Evolutionary conservation across 2,113 vertebrate genomes (phyloP).

Genomic region (Rhineura floridana): DNA sequence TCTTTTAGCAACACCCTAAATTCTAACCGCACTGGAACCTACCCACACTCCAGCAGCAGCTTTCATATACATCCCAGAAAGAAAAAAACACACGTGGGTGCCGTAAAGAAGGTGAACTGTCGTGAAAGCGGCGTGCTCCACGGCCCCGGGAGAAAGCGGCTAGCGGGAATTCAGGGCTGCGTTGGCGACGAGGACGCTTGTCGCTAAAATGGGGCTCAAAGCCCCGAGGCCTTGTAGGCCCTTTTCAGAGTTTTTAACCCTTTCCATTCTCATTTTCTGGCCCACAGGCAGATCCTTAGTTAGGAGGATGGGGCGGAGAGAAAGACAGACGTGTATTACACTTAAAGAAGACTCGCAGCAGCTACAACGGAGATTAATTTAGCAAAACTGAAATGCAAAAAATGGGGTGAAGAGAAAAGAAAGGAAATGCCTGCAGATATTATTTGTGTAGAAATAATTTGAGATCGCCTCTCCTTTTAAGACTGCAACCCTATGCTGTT

Average conservation of each 20-base stretch:
- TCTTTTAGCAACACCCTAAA: not conserved
- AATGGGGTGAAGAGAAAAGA: too few relatives aligned
- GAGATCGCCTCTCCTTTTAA: too few relatives aligned
- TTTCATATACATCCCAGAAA: accelerated
- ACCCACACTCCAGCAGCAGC: not conserved
- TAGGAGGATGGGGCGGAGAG: not conserved
- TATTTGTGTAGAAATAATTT: not conserved
- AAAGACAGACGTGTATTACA: not conserved
- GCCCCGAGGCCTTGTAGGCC: not conserved
- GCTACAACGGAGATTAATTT: not conserved
- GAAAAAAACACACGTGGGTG: not conserved
- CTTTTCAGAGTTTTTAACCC: not conserved
- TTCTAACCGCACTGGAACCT: not conserved
- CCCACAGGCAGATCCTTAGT: too few relatives aligned
- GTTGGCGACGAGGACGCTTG: not conserved
- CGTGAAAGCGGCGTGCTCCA: not conserved
- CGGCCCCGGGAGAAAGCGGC: too few relatives aligned
- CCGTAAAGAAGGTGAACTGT: not conserved
- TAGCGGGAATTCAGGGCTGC: not conserved
- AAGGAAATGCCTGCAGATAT: not conserved
- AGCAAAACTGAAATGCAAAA: not conserved
- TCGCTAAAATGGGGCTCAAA: too few relatives aligned
- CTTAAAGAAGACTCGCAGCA: not conserved
- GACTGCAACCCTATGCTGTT: too few relatives aligned
- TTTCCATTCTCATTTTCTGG: not conserved